Percentiles rank a stretch among this genome's conserved stretches.
These are phyloP conservation scores for Acheta domesticus DNA, from an alignment of 2,888 invertebrate species.

Conservation along the genomic window DNA sequence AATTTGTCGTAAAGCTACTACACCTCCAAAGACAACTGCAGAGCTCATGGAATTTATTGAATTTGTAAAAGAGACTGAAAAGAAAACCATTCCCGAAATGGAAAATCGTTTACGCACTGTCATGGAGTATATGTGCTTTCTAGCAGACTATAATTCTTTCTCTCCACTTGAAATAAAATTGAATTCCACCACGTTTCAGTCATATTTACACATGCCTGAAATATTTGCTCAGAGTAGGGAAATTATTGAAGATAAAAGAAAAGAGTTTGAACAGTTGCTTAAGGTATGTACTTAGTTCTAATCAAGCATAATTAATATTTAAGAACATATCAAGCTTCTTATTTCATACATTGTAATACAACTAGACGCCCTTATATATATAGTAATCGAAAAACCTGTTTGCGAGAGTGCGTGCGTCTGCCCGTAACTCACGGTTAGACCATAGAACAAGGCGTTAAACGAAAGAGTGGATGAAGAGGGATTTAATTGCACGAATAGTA, in stretches of 20 bases:
- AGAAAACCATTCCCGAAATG: constrained; percentile 65
- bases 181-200: constrained; percentile 82
- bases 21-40: constrained; percentile 77
- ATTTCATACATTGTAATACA: neutral
- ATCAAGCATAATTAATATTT: neutral
- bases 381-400: no score
- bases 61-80: constrained; percentile 73
- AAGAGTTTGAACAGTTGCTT: constrained; percentile 80
- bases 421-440: no score
- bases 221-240: constrained; percentile 79
- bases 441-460: no score
- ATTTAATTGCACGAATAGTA: no score
- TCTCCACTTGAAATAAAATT: constrained; percentile 83
- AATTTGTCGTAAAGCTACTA: constrained; percentile 74
- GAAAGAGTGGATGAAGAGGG: no score
- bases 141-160: constrained; percentile 77
- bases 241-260: constrained; percentile 75
- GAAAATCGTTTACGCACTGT: constrained; percentile 65
- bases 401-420: no score
- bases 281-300: constrained; percentile 49
- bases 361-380: neutral
- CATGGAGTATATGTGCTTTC: constrained; percentile 66
- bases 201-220: constrained; percentile 75
- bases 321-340: neutral
- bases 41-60: constrained; percentile 79